Percentiles rank a stretch among this genome's conserved stretches.
phyloP scores from a whole-genome alignment of 2,888 invertebrate genomes.

The Agrenia bidenticulata region DNA sequence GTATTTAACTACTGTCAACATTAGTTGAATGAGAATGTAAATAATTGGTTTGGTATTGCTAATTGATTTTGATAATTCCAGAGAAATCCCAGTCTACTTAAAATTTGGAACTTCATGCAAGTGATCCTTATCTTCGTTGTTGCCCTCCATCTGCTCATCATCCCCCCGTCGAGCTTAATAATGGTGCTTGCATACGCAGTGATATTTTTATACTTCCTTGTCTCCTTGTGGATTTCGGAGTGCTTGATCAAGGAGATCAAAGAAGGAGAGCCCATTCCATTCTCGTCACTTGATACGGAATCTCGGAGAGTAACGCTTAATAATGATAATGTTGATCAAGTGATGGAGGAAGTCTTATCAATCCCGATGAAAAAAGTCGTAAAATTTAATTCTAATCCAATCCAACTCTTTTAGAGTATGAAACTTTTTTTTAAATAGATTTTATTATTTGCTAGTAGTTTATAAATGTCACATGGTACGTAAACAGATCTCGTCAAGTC shows the following conservation, averaged over 20 bases:
- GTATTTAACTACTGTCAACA: too few species aligned
- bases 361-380: slow-evolving; percentile 6
- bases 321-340: neutral
- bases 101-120: slow-evolving; percentile 22
- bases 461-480: too few species aligned
- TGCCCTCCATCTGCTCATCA: slow-evolving; percentile 29
- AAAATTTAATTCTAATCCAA: neutral
- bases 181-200: slow-evolving; percentile 28
- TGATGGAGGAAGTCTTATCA: neutral
- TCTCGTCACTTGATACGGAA: neutral
- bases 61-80: slow-evolving; percentile 9
- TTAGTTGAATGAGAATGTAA: too few species aligned
- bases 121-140: slow-evolving; percentile 25
- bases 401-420: too few species aligned
- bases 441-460: too few species aligned
- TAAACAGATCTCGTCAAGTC: too few species aligned
- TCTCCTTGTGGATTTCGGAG: slow-evolving; percentile 29
- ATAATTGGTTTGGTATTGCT: too few species aligned
- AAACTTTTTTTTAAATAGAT: neutral
- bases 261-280: slow-evolving; percentile 7
- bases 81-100: slow-evolving; percentile 19
- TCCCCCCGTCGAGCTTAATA: slow-evolving; percentile 21
- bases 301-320: neutral
- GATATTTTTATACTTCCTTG: slow-evolving; percentile 20
- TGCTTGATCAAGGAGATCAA: slow-evolving; percentile 19